Conservation (phyloP, 2,797 vertebrate genomes). For the Muscicapa striata region DNA sequence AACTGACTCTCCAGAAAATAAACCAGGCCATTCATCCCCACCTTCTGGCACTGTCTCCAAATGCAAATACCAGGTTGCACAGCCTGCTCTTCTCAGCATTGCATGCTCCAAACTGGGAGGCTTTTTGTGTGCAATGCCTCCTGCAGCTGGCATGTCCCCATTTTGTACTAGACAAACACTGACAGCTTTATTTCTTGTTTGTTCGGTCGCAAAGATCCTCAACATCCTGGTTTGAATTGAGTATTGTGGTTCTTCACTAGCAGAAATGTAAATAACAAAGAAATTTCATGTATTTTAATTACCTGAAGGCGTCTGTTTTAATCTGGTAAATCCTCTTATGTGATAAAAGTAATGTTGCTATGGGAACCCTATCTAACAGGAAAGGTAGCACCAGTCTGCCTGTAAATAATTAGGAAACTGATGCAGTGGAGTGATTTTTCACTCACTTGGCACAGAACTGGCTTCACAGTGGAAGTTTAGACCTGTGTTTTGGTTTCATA, state of each 20-base stretch:
- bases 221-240: slow-evolving; percentile 46
- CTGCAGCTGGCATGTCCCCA: slow-evolving; percentile 14
- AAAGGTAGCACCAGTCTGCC: slow-evolving; percentile 38
- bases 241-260: slow-evolving; percentile 35
- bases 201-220: slow-evolving; percentile 8
- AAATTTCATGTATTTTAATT: slow-evolving; percentile 72
- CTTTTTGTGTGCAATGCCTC: slow-evolving; percentile 29
- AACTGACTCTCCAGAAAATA: slow-evolving; percentile 29
- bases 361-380: slow-evolving; percentile 73
- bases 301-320: slow-evolving; percentile 58
- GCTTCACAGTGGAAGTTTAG: not conserved
- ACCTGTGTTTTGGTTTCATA: not conserved
- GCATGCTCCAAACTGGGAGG: not conserved
- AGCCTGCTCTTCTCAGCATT: not conserved
- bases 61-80: slow-evolving; percentile 24
- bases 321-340: slow-evolving; percentile 64
- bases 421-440: slow-evolving; percentile 35
- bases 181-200: slow-evolving; percentile 67
- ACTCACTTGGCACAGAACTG: not conserved
- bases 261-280: slow-evolving; percentile 68
- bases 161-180: slow-evolving; percentile 53
- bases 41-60: not conserved
- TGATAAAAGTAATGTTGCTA: slow-evolving; percentile 72
- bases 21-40: not conserved
- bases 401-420: slow-evolving; percentile 46